Evolutionary conservation across 2,888 invertebrate species (phyloP).

Genomic region (Apantesis nais): DNA sequence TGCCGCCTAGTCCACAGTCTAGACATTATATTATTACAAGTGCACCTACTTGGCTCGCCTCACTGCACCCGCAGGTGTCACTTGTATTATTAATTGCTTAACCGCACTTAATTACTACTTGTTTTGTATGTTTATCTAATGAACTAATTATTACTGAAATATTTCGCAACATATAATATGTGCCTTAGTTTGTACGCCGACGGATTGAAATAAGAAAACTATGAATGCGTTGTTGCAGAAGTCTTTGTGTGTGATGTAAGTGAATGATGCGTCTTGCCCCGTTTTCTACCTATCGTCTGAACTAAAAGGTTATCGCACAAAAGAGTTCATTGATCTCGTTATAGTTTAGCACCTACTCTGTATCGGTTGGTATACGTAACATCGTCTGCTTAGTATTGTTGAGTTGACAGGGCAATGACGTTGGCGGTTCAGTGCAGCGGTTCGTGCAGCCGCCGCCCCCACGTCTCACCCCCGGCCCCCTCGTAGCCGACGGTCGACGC

Average conservation of each 20-base stretch:
- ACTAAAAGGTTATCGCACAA: constrained; percentile 42
- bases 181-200: neutral
- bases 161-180: neutral
- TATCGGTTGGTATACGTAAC: constrained; percentile 72
- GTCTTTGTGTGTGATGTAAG: constrained; percentile 36
- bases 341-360: constrained; percentile 72
- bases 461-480: constrained; percentile 62
- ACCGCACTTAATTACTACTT: constrained; percentile 45
- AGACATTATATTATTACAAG: constrained; percentile 67
- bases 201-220: neutral
- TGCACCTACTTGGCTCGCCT: constrained; percentile 52
- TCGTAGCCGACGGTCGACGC: constrained; percentile 81
- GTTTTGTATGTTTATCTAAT: constrained; percentile 30
- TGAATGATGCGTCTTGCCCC: constrained; percentile 15
- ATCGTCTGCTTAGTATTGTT: constrained; percentile 83
- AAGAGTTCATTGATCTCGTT: constrained; percentile 65
- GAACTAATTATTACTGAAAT: neutral
- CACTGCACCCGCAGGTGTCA: constrained; percentile 73
- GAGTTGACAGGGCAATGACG: constrained; percentile 85
- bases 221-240: constrained; percentile 11
- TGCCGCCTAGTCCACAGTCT: constrained; percentile 59
- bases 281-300: constrained; percentile 33
- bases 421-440: constrained; percentile 71
- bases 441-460: constrained; percentile 62
- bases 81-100: constrained; percentile 76